Base-by-base conservation (phyloP, 2,113 vertebrate species). In the Rhinopithecus roxellana region DNA sequence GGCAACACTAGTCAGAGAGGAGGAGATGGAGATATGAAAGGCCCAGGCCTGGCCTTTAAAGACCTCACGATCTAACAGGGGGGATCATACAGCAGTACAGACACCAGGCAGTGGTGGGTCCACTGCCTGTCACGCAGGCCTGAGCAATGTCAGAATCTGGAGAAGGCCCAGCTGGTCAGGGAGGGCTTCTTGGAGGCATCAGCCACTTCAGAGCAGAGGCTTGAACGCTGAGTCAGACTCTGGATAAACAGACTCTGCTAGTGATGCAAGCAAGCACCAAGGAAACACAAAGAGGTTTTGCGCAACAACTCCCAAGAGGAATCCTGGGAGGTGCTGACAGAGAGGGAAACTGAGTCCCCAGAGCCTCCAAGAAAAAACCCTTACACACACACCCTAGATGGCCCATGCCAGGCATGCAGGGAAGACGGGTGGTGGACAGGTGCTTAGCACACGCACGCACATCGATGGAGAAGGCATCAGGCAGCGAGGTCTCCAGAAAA, bases 401-500 rank as follows among this genome's bases (percentile, higher is more conserved):
- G 81, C 35, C 83, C 50, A n/a, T 1, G 22, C 74, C 20, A 72
- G 13, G 32, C 64, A 22, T 1, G 22, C 77, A 0, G 0, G n/a
- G 32, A 90, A 40, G 67, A 50, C 1, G 10, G 85, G 61, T 20
- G 79, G 89, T 7, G 3, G 45, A 48, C 35, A 43, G 89, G 81
- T 74, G 64, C 40, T 94, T 80, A 81, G 95, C 67, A 45, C 0
- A 0, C 1, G 40, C 32, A 0, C 14, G 20, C 87, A 85, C 94
- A 64, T 0, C 57, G 32, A 13, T 20, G 95, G 14, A 78, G 96
- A 64, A 79, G 48, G 77, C 6, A 10, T 40, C 27, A 3, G 0
- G 0, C 38, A 7, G 22, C 0, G 0, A 93, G 85, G 43, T 55
- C 86, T 94, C 96, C 64, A 61, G 97, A 93, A 98, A 97, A 61